Evolutionary conservation across 2,797 vertebrate species (phyloP).

Genomic region (Parambassis ranga): DNA sequence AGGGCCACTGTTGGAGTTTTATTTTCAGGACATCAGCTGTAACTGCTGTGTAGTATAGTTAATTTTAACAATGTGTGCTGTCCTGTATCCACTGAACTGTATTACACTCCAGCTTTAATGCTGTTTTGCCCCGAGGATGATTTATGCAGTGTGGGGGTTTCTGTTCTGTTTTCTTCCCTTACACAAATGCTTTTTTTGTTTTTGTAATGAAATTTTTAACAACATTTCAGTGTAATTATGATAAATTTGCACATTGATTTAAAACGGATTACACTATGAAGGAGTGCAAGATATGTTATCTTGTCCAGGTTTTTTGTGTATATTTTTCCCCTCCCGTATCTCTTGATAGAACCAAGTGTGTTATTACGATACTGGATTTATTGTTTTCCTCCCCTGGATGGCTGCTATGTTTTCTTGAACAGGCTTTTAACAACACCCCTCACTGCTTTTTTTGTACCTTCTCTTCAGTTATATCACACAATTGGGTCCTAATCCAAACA

Average conservation of each 20-base stretch:
- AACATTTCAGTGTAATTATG: neutral
- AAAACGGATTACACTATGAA: too few relatives aligned
- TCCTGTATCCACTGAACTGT: slow-evolving; percentile 8
- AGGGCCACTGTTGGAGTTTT: too few relatives aligned
- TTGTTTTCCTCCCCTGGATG: slow-evolving; percentile 6
- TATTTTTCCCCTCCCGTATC: slow-evolving; percentile 6
- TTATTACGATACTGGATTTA: slow-evolving; percentile 31
- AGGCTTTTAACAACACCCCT: slow-evolving; percentile 14
- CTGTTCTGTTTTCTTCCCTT: slow-evolving; percentile 2
- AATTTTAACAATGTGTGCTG: slow-evolving; percentile 7
- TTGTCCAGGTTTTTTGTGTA: too few relatives aligned
- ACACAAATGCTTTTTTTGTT: neutral
- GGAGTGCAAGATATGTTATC: too few relatives aligned
- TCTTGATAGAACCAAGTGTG: slow-evolving; percentile 7
- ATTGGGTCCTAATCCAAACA: neutral
- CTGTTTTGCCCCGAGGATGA: slow-evolving; percentile 15
- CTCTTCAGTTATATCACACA: neutral
- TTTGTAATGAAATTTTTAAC: neutral
- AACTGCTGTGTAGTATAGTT: neutral
- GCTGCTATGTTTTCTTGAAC: neutral
- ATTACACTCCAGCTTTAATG: slow-evolving; percentile 11
- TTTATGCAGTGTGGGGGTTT: slow-evolving; percentile 13
- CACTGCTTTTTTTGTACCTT: slow-evolving; percentile 3
- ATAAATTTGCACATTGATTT: neutral
- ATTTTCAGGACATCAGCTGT: slow-evolving; percentile 5